Evolutionary conservation across 2,113 vertebrate species (phyloP).

Genomic region (Elanus axillaris): DNA sequence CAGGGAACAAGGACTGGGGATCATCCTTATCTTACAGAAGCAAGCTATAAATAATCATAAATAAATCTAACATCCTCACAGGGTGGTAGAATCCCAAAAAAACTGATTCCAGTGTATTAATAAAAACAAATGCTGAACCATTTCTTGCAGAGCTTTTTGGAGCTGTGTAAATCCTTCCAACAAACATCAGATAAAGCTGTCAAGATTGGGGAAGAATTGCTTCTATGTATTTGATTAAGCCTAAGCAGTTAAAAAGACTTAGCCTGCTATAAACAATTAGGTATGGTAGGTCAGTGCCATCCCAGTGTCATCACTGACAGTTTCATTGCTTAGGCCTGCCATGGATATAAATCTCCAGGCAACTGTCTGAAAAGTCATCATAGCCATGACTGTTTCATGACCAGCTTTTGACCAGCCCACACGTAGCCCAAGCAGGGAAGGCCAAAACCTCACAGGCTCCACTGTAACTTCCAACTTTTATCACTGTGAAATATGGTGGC

Average conservation of each 20-base stretch:
- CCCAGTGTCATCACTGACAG: not conserved
- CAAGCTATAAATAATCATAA: conserved; percentile 19
- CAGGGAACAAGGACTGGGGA: not conserved
- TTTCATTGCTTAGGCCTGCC: not conserved
- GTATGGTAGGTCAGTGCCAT: not conserved
- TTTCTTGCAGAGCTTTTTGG: not conserved
- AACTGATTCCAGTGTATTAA: not conserved
- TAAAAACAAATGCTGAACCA: not conserved
- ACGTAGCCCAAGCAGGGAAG: not conserved
- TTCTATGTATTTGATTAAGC: not conserved
- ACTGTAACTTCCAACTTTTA: not conserved
- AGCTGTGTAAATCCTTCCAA: not conserved
- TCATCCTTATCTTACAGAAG: conserved; percentile 1
- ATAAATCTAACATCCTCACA: not conserved
- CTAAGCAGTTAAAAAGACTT: not conserved
- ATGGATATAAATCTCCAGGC: not conserved
- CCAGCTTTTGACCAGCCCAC: not conserved
- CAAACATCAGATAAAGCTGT: not conserved
- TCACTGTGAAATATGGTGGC: not conserved
- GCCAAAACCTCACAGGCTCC: not conserved
- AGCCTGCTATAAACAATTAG: not conserved
- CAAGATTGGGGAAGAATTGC: not conserved
- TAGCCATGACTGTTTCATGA: not conserved
- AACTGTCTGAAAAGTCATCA: not conserved
- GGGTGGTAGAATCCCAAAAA: not conserved